Evolutionary conservation across 2,797 vertebrate species (phyloP).

Genomic region (Chlorospingus semifuscus): DNA sequence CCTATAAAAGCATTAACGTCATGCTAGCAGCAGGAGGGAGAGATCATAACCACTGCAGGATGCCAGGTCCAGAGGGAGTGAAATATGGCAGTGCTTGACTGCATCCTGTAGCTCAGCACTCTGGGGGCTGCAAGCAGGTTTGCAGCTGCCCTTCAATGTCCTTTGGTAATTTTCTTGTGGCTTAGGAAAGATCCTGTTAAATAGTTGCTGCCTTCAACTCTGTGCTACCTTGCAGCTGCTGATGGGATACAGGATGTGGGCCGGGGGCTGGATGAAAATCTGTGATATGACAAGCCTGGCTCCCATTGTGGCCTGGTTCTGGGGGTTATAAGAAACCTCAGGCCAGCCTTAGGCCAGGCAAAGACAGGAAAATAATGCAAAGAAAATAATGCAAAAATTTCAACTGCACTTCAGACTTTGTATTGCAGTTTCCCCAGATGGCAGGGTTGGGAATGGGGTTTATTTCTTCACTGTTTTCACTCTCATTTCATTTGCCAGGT

Average conservation of each 20-base stretch:
- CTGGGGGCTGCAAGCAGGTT: accelerated
- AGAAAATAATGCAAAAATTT: neutral
- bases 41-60: neutral
- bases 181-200: neutral
- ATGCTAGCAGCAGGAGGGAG: neutral
- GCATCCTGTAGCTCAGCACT: neutral
- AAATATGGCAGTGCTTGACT: neutral
- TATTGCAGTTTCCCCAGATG: neutral
- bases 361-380: neutral
- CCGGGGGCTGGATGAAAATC: neutral
- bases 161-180: neutral
- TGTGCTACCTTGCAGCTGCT: neutral
- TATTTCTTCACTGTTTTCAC: neutral
- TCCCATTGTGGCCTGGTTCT: neutral
- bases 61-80: neutral
- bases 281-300: neutral
- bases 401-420: neutral
- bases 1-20: neutral
- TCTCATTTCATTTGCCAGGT: neutral
- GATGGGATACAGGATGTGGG: neutral
- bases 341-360: neutral
- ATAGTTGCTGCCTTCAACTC: neutral
- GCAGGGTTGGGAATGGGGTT: neutral
- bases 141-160: neutral
- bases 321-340: neutral